These are phyloP conservation scores for Perca schrenkii DNA, from an alignment of 2,113 vertebrate genomes.

Conservation along the genomic window DNA sequence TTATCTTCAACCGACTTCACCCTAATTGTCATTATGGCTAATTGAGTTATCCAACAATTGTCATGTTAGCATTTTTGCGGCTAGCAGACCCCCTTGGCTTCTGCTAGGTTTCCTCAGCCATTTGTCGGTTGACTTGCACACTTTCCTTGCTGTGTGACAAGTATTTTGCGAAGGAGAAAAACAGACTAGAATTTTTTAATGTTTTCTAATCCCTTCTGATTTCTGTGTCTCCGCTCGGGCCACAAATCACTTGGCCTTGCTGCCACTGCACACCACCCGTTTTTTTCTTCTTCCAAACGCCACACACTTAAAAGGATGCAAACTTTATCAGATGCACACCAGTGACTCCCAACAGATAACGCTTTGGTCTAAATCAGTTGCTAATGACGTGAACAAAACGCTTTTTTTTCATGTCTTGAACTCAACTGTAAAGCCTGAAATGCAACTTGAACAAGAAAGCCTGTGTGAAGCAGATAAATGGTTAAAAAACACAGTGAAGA, in stretches of 20 bases:
- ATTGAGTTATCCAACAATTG: constrained; percentile 45
- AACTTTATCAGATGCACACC: constrained; percentile 56
- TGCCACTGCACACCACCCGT: constrained; percentile 38
- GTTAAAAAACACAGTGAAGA: background rate
- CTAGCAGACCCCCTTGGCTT: background rate
- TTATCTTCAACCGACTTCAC: constrained; percentile 1
- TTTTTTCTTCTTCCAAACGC: background rate
- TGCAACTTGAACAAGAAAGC: constrained; percentile 8
- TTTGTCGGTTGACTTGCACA: constrained; percentile 23
- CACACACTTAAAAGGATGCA: constrained; percentile 17
- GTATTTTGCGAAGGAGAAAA: constrained; percentile 49
- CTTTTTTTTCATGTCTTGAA: constrained; percentile 40
- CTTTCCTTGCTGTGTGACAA: constrained; percentile 9
- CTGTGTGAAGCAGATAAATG: constrained; percentile 31
- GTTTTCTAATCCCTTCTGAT: constrained; percentile 49
- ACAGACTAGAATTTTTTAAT: constrained; percentile 40
- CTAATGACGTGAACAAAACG: constrained; percentile 46
- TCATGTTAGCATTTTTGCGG: constrained; percentile 34
- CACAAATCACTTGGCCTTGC: constrained; percentile 43
- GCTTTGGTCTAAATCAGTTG: constrained; percentile 38
- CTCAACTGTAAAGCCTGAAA: constrained; percentile 31
- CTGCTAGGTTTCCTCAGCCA: background rate
- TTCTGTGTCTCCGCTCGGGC: constrained; percentile 37
- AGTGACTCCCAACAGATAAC: constrained; percentile 49
- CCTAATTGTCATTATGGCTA: constrained; percentile 27